Evolutionary conservation across 1,140 invertebrate genomes (phyloP), one percentile per base, ranked within the genome.

Genomic region (Drosophila nasuta): DNA sequence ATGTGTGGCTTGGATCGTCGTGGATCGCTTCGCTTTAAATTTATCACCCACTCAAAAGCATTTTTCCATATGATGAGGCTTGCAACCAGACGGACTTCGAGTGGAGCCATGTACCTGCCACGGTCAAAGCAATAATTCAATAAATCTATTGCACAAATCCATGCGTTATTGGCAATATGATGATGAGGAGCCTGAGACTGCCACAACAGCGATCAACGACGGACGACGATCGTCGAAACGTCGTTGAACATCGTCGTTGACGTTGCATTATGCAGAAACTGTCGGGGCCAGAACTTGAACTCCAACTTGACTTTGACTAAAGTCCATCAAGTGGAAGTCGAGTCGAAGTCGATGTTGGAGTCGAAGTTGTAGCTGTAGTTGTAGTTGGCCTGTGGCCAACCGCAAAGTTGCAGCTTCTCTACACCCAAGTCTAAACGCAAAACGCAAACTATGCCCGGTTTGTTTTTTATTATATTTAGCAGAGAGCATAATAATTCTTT

Each of bases 381-480:
- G 58, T 62, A 71, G 57, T 69, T 69, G 66, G 83, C 77, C 82
- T 89, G 77, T 77, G 83, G 68, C 68, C 66, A 75, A 75, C 72
- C 66, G 51, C 72, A 69, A 63, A 54, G 33, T 49, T 38, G 7
- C 35, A 38, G 35, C 35, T 38, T 38, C 35, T 38, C 35, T 33
- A 8, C 30, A 33, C 30, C 48, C 15, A 64, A 38, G 17, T 52
- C 30, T 7, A 41, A 43, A 33, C 35, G n/a, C 45, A 20, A 35
- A 62, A 51, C 17, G 41, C 35, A 54, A 71, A 75, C 68, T 75
- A 64, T 75, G 73, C 52, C 52, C 67, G 73, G 82, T 82, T 91
- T 91, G 74, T 91, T 91, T 91, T 91, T 90, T 90, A 90, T 90
- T 90, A 90, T 86, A 90, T 90, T 90, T 90, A 90, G 79, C 87